Base-by-base conservation (phyloP, 2,113 vertebrate species). In the Corydoras sp. region DNA sequence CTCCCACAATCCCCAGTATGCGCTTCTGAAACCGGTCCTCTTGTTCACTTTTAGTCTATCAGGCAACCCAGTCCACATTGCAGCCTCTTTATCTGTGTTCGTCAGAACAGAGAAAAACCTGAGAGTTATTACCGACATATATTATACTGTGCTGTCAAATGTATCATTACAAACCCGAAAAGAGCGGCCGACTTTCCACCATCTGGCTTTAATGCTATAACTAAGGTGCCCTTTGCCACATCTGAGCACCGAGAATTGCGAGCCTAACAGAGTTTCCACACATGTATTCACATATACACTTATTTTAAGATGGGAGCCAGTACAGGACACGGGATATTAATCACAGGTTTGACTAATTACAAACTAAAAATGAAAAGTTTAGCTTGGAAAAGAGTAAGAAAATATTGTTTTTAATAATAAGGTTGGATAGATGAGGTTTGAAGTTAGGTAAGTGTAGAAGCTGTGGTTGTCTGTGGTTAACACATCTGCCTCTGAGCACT, bases 31-130 rank as follows among this genome's bases (percentile, higher is more conserved):
- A 14, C 35, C 54, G 10, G 10, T 58, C 58, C 29, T 10, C 50
- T 58, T 13, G 35, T 49, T 53, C 48, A 51, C 64, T 29, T 69
- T 74, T 55, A 69, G 72, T 62, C 61, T 72, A 24, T 58, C 15
- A 29, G 56, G 30, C 51, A 68, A 68, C 48, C 54, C 31, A 18
- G 48, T 43, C 71, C 54, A 68, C 29, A 58, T 73, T 63, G 68
- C 43, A 56, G 53, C 48, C 56, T 58, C 67, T 66, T 79, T 79
- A 75, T 66, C 56, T 63, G 55, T 68, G 60, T 55, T 55, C 53
- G 10, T 49, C 14, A 54, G 66, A 35, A 66, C 51, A 10, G 11
- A 11, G 51, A 30, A 59, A 63, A 30, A 30, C 10, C 68, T 60
- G 10, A 59, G 50, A 61, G 30, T 58, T 58, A 76, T 24, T 50